Evolutionary conservation across 2,797 vertebrate genomes (phyloP).

Genomic region (Anisognathus igniventris): DNA sequence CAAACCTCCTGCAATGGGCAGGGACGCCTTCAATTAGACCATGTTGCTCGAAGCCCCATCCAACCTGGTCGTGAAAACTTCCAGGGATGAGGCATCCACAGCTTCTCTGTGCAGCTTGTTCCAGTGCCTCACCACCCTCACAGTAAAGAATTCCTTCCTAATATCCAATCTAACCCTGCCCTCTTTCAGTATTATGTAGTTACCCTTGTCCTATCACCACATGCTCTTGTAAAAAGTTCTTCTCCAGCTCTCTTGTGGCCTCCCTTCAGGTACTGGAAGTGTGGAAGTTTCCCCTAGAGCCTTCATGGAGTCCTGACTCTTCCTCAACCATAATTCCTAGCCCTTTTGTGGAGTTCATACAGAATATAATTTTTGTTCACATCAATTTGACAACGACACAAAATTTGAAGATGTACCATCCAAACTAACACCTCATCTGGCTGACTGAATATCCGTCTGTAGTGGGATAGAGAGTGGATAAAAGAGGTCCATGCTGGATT

Average conservation of each 20-base stretch:
- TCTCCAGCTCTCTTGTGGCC: neutral
- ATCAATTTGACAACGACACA: neutral
- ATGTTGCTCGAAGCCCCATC: rapidly evolving
- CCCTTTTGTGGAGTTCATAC: neutral
- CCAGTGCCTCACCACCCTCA: neutral
- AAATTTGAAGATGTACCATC: neutral
- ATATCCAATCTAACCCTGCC: neutral
- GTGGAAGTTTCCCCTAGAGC: neutral
- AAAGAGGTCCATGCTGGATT: neutral
- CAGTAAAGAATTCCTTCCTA: neutral
- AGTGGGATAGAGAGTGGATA: neutral
- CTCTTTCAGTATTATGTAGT: neutral
- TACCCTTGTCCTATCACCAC: neutral
- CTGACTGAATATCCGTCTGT: neutral
- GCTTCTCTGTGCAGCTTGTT: neutral
- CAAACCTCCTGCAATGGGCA: neutral
- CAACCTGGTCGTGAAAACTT: neutral
- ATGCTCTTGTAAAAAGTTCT: neutral
- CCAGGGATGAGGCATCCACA: neutral
- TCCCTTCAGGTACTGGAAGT: neutral
- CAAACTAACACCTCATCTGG: neutral
- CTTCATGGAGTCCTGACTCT: neutral
- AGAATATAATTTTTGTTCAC: neutral
- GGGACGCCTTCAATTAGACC: neutral
- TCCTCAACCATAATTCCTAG: neutral